Percentiles rank a stretch among this genome's conserved stretches.
Conservation (phyloP, 2,797 vertebrate genomes). For the Nannoperca australis region DNA sequence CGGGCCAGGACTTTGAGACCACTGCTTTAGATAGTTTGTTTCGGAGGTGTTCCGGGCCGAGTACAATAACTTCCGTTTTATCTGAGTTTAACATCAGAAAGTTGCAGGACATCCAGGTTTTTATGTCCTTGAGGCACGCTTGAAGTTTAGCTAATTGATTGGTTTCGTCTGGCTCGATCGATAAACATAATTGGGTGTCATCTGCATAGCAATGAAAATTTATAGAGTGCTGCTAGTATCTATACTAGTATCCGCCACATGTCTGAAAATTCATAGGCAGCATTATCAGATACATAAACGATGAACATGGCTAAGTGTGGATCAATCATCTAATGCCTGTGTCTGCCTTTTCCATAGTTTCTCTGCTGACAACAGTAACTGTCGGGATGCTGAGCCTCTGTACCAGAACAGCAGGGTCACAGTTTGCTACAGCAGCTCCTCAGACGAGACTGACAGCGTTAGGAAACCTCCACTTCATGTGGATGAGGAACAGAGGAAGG, state of each 20-base stretch:
- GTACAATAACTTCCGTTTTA: too few species aligned
- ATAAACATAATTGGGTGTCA: too few species aligned
- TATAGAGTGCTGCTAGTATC: too few species aligned
- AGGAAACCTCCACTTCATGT: slow-evolving; percentile 44
- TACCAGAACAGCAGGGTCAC: slow-evolving; percentile 48
- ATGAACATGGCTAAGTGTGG: not conserved
- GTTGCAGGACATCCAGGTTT: too few species aligned
- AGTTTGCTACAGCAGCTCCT: slow-evolving; percentile 71
- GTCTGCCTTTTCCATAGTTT: slow-evolving; percentile 32
- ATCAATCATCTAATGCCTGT: not conserved
- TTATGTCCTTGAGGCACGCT: too few species aligned
- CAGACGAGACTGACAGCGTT: slow-evolving; percentile 59
- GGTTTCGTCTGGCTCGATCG: too few species aligned
- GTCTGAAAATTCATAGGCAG: not conserved
- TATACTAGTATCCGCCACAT: not conserved
- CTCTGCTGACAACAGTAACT: slow-evolving; percentile 38
- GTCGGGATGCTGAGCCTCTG: slow-evolving; percentile 40
- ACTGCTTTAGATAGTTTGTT: too few species aligned
- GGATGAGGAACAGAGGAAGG: slow-evolving; percentile 42
- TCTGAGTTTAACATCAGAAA: too few species aligned
- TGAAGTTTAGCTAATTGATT: too few species aligned
- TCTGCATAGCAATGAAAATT: too few species aligned
- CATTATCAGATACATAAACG: not conserved
- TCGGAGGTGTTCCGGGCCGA: too few species aligned
- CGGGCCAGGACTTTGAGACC: too few species aligned